Conservation (phyloP, 2,113 vertebrate genomes). For the Anarhynchus alexandrinus region DNA sequence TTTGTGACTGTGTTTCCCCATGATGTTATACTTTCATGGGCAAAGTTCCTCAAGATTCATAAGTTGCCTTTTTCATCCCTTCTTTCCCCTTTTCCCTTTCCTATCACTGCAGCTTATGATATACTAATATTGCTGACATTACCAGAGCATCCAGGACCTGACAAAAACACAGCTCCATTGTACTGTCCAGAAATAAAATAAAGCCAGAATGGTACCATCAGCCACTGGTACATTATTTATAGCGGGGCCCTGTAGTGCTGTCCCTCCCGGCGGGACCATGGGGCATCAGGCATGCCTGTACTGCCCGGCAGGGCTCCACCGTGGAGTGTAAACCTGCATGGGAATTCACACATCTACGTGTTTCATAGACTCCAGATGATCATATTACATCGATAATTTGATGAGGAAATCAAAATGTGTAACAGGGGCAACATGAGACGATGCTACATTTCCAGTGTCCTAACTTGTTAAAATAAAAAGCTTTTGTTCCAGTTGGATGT, state of each 20-base stretch:
- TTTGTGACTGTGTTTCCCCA: neutral
- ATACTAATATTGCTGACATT: neutral
- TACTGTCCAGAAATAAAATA: neutral
- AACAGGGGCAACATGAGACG: neutral
- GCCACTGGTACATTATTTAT: neutral
- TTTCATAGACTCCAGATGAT: neutral
- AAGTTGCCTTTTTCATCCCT: neutral
- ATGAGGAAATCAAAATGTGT: neutral
- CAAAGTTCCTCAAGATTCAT: neutral
- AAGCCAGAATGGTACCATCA: neutral
- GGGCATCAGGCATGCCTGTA: neutral
- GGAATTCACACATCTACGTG: neutral
- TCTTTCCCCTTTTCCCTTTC: neutral
- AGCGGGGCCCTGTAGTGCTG: fast-evolving
- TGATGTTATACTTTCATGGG: neutral
- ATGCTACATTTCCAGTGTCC: neutral
- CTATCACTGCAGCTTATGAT: neutral
- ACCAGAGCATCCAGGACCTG: neutral
- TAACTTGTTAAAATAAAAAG: neutral
- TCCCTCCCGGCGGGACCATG: fast-evolving
- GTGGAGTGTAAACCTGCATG: neutral
- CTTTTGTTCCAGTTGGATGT: neutral
- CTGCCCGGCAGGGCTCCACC: neutral
- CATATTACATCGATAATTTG: neutral
- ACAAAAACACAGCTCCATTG: neutral